Percentiles rank a stretch among this genome's conserved stretches.
These are phyloP conservation scores for Echeneis naucrates DNA, from an alignment of 2,797 vertebrate species.

Conservation along the genomic window DNA sequence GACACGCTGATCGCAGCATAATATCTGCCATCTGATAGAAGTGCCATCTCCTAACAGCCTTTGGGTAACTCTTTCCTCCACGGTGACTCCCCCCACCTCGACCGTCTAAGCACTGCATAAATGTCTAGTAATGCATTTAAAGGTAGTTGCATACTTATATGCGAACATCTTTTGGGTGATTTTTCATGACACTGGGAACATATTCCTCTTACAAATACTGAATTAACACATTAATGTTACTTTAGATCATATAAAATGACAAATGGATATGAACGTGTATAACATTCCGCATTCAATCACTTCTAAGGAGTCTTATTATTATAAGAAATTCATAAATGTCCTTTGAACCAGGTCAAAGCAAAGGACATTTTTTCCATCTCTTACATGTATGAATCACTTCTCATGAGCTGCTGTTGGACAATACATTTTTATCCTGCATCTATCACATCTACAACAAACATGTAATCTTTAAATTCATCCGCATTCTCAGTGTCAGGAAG, in stretches of 20 bases:
- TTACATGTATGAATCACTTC: background rate
- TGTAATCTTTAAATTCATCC: constrained; percentile 31
- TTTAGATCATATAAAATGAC: background rate
- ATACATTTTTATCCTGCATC: constrained; percentile 14
- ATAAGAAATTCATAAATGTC: background rate
- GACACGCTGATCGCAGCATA: constrained; percentile 4
- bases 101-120: background rate
- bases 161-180: background rate
- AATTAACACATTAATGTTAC: too few relatives aligned
- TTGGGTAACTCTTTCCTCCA: background rate
- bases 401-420: background rate
- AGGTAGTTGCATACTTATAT: background rate
- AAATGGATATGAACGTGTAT: too few relatives aligned
- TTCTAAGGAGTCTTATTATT: constrained; percentile 1
- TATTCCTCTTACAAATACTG: background rate
- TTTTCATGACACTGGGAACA: background rate
- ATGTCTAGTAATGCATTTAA: background rate
- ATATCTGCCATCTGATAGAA: background rate
- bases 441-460: constrained; percentile 22
- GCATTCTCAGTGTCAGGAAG: constrained; percentile 2
- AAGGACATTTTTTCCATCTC: background rate
- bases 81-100: too few relatives aligned
- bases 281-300: background rate
- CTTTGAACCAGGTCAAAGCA: background rate
- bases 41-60: background rate